These are phyloP conservation scores for Orchestia grillus DNA, from an alignment of 1,140 invertebrate genomes.

Conservation along the genomic window DNA sequence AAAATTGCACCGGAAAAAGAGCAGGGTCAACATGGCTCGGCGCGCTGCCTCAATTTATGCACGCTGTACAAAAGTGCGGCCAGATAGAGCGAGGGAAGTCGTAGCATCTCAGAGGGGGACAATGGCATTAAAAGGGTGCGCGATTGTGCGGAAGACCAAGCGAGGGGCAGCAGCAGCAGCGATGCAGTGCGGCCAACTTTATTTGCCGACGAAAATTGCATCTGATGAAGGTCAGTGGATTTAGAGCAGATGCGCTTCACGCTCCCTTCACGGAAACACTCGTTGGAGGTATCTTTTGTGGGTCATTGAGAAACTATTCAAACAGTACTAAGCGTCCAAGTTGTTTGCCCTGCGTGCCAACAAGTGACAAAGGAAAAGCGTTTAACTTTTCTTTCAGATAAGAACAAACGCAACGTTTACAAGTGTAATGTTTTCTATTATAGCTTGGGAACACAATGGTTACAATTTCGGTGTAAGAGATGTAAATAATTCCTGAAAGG, in stretches of 20 bases:
- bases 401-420: not conserved
- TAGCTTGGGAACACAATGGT: not conserved
- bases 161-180: not conserved
- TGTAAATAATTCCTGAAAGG: not conserved
- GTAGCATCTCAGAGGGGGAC: not conserved
- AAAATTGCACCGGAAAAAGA: not conserved
- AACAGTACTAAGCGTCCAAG: not conserved
- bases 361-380: not conserved
- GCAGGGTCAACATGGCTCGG: not conserved
- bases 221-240: not conserved
- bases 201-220: not conserved
- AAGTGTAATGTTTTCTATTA: not conserved
- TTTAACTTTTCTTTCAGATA: not conserved
- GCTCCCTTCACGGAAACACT: not conserved
- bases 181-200: not conserved
- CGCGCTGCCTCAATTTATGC: not conserved
- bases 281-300: not conserved
- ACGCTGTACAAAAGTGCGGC: not conserved
- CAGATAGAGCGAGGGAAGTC: not conserved
- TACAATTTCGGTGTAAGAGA: not conserved
- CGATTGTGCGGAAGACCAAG: not conserved
- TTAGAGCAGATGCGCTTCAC: not conserved
- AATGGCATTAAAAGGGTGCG: not conserved
- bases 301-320: not conserved
- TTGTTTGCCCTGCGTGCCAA: not conserved